phyloP scores from a whole-genome alignment of 1,140 invertebrate species.

The Metopolophium dirhodum region DNA sequence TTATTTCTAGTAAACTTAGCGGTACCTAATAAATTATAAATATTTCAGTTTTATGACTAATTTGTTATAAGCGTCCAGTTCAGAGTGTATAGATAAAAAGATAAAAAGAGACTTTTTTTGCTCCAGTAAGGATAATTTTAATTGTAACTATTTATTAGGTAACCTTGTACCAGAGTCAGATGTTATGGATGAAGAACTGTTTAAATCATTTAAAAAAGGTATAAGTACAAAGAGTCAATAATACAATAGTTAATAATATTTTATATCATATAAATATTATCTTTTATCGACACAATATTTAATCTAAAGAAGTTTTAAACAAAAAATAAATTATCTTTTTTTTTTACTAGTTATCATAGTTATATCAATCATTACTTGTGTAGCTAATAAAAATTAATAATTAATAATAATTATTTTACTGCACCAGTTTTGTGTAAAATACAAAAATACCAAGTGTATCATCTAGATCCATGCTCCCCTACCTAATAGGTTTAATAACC shows the following conservation, averaged over 20 bases:
- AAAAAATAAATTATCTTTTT: too few species aligned
- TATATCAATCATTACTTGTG: too few species aligned
- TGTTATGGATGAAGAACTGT: neutral
- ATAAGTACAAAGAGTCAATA: neutral
- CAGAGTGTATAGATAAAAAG: neutral
- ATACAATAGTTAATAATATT: neutral
- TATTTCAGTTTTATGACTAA: neutral
- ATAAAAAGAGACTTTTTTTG: neutral
- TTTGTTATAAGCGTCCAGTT: neutral
- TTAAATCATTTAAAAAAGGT: neutral
- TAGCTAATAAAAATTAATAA: too few species aligned
- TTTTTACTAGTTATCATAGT: too few species aligned
- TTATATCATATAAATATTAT: neutral
- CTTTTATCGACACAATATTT: neutral
- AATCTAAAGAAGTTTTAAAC: too few species aligned
- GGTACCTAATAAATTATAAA: neutral
- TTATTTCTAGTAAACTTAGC: neutral
- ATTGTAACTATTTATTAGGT: neutral
- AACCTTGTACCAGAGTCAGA: rapidly evolving
- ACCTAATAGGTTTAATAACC: too few species aligned
- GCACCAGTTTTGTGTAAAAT: too few species aligned
- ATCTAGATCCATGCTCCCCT: too few species aligned
- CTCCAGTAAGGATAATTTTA: neutral
- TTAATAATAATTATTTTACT: too few species aligned
- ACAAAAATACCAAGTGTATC: too few species aligned